Evolutionary conservation across 2,888 invertebrate genomes (phyloP).

Genomic region (Pollenia labialis): DNA sequence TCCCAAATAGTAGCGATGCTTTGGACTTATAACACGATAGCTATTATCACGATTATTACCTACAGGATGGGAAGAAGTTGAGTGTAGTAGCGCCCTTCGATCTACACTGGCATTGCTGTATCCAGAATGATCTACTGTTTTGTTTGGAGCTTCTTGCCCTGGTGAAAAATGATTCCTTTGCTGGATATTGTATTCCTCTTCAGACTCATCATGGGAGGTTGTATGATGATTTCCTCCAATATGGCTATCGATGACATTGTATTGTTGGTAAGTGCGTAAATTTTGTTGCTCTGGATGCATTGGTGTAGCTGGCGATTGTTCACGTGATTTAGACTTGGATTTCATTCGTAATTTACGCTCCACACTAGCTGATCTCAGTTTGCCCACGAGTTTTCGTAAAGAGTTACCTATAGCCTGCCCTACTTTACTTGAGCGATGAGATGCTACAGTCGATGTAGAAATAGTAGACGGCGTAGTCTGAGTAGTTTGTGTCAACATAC

Average conservation of each 20-base stretch:
- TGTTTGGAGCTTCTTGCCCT: slow-evolving; percentile 44
- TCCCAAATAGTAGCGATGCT: slow-evolving; percentile 92
- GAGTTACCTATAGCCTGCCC: slow-evolving; percentile 90
- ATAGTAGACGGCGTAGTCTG: slow-evolving; percentile 82
- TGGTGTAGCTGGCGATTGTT: slow-evolving; percentile 85
- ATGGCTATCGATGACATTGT: slow-evolving; percentile 84
- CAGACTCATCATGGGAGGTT: slow-evolving; percentile 75
- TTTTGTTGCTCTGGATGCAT: slow-evolving; percentile 71
- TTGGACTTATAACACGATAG: slow-evolving; percentile 85
- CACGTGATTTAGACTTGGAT: slow-evolving; percentile 84
- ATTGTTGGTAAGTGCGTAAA: slow-evolving; percentile 83
- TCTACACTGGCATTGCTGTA: slow-evolving; percentile 55
- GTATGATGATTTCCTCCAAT: slow-evolving; percentile 78
- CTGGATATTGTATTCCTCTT: slow-evolving; percentile 72
- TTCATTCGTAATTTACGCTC: slow-evolving; percentile 87
- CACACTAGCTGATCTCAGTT: slow-evolving; percentile 90
- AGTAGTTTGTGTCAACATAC: slow-evolving; percentile 81
- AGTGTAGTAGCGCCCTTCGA: slow-evolving; percentile 44
- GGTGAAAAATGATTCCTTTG: slow-evolving; percentile 58
- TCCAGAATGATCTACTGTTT: slow-evolving; percentile 44
- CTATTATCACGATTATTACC: slow-evolving; percentile 76
- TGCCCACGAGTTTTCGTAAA: slow-evolving; percentile 92
- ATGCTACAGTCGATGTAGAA: slow-evolving; percentile 74
- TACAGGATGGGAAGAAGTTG: slow-evolving; percentile 71
- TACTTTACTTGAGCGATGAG: slow-evolving; percentile 84